Conservation (phyloP, 2,113 vertebrate species). For the Sporophila hypoxantha region DNA sequence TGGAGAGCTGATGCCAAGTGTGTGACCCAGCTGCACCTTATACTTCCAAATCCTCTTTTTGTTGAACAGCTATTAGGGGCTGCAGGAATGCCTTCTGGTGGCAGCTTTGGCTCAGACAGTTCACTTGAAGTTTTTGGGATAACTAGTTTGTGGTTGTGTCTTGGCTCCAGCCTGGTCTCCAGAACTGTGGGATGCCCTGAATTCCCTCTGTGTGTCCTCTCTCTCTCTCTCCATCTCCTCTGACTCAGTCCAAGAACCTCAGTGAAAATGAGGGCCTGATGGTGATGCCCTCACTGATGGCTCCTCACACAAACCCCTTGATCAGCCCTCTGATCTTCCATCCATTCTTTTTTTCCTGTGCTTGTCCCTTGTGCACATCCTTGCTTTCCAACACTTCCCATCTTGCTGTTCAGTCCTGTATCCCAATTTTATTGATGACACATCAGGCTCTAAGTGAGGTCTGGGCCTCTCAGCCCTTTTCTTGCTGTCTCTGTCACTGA, state of each 20-base stretch:
- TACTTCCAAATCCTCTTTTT: too few relatives aligned
- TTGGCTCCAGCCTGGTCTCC: neutral
- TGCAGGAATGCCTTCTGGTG: neutral
- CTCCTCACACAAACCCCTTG: neutral
- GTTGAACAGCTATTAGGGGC: too few relatives aligned
- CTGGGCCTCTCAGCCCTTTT: neutral
- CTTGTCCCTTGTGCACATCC: accelerated
- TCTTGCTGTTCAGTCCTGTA: neutral
- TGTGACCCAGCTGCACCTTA: too few relatives aligned
- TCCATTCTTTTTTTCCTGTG: neutral
- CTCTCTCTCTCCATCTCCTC: neutral
- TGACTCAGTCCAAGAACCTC: neutral
- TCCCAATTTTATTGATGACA: neutral
- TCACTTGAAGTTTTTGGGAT: neutral
- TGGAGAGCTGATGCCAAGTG: too few relatives aligned
- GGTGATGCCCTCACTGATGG: neutral
- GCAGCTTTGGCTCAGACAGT: neutral
- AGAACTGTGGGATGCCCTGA: neutral
- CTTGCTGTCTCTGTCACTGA: neutral
- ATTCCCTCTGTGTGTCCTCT: neutral
- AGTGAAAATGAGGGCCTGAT: neutral
- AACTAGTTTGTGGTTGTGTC: neutral
- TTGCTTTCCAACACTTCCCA: neutral
- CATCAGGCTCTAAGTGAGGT: neutral
- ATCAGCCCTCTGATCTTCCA: neutral